Percentiles rank a stretch among this genome's conserved stretches.
phyloP scores from a whole-genome alignment of 1,140 invertebrate species.

The Musca domestica region DNA sequence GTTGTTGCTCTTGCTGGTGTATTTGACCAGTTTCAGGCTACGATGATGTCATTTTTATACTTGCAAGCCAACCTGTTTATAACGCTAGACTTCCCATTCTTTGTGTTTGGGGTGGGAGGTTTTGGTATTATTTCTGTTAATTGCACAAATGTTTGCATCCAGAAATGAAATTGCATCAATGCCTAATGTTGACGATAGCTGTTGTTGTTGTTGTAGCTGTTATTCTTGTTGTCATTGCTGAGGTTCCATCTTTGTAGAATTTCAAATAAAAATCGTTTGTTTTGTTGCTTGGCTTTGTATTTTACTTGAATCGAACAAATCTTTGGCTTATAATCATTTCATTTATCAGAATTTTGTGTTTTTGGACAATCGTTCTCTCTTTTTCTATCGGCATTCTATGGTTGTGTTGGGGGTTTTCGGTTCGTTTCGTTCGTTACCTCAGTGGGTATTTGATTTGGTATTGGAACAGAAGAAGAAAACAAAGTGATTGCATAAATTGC shows the following conservation, averaged over 20 bases:
- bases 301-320: not conserved
- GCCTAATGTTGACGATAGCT: no score
- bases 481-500: not conserved
- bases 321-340: constrained; percentile 14
- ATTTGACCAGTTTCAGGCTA: no score
- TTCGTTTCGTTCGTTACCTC: no score
- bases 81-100: not conserved
- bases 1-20: not conserved
- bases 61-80: not conserved
- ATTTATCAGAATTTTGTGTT: not conserved
- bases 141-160: constrained; percentile 19
- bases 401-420: not conserved
- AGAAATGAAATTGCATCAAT: not conserved
- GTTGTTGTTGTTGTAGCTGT: no score
- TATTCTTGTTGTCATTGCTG: no score
- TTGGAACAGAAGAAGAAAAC: not conserved
- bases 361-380: not conserved
- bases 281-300: not conserved
- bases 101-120: not conserved
- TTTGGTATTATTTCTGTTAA: constrained; percentile 19
- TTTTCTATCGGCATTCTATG: not conserved
- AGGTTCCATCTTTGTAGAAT: no score
- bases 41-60: not conserved
- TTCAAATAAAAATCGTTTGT: not conserved
- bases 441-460: no score